Evolutionary conservation across 2,113 vertebrate genomes (phyloP), one percentile per base, ranked within the genome.

Genomic region (Cygnus buccinator): DNA sequence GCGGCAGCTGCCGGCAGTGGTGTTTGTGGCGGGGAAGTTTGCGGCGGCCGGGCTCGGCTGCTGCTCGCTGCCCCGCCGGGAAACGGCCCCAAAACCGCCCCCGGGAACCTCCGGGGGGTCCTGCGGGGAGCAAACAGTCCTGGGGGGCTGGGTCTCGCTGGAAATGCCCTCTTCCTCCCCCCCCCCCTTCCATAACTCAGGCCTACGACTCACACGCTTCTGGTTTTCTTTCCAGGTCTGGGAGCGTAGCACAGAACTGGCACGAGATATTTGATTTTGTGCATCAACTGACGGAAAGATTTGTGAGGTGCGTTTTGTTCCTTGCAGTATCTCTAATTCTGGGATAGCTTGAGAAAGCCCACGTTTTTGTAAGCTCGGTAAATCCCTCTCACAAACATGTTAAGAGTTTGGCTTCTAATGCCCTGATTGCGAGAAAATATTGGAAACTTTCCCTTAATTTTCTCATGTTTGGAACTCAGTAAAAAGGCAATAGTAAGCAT

Each of bases 181-280:
- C n/a, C n/a, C 31, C 13, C 7, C 46, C 19, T 25, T 22, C 65
- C 63, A 41, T 10, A 23, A 15, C 2, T 7, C 3, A 26, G 46
- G 33, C 33, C 65, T 48, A 9, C 68, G 35, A 9, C 62, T 97
- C 22, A 96, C 13, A 8, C 20, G 33, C 76, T 82, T 50, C 80
- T 91, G 58, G 57, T 89, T 74, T 97, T 66, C 57, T 41, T 96
- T 97, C 43, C 97, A 99, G 99, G 93, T 99, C 99, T 12, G 99
- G 99, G 82, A 99, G 99, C 4, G 99, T 99, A 8, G 84, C 98
- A 0, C 62, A 82, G 26, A 97, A 99, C 96, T 99, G 99, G 99
- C 28, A 57, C 8, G 98, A 99, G 94, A 99, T 99, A 84, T 99
- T 98, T 94, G 95, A 98, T 48, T 99, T 99, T 81, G 99, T 99